Percentiles rank a stretch among this genome's conserved stretches.
Conservation (phyloP, 2,113 vertebrate genomes). For the Acanthisitta chloris region DNA sequence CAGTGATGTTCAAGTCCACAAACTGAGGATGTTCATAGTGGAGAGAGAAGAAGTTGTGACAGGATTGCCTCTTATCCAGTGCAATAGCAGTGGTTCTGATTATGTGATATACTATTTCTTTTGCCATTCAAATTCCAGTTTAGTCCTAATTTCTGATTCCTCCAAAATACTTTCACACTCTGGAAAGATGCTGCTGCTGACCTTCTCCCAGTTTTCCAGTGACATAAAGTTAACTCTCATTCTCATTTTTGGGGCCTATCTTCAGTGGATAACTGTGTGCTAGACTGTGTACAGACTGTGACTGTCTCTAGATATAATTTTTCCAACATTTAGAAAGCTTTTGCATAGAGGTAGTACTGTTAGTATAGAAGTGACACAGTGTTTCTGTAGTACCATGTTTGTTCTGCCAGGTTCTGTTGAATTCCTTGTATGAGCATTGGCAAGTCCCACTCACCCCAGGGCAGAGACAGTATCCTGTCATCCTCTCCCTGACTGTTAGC, state of each 20-base stretch:
- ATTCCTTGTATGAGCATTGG: neutral
- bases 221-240: neutral
- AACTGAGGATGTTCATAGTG: neutral
- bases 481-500: neutral
- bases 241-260: neutral
- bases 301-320: neutral
- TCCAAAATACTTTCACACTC: neutral
- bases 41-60: neutral
- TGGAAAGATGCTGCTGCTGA: neutral
- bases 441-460: neutral
- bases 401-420: neutral
- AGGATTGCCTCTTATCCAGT: neutral
- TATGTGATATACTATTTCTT: neutral
- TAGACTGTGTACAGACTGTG: neutral
- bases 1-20: neutral
- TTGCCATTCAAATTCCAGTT: neutral
- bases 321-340: neutral
- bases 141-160: neutral
- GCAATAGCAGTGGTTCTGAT: neutral
- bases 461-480: neutral
- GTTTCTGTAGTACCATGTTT: neutral
- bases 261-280: neutral
- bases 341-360: neutral
- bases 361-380: neutral
- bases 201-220: neutral